Evolutionary conservation across 2,113 vertebrate genomes (phyloP).

Genomic region (Fregetta grallaria): DNA sequence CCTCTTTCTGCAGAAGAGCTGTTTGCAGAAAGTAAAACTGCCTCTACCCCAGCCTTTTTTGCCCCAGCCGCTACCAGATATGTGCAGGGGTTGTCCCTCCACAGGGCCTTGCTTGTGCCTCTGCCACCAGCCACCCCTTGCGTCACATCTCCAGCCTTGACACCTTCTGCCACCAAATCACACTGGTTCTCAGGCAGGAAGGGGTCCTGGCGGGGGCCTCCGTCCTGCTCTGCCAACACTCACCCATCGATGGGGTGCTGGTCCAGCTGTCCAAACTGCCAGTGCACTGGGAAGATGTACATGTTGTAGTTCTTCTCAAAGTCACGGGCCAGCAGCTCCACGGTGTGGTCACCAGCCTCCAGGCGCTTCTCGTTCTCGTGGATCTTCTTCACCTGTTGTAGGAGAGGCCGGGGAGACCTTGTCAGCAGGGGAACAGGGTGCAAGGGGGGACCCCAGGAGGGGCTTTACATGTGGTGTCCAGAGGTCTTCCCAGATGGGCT

Average conservation of each 20-base stretch:
- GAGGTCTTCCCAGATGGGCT: neutral
- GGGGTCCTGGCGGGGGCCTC: neutral
- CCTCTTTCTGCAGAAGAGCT: neutral
- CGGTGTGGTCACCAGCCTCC: conserved; percentile 88
- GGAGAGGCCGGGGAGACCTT: neutral
- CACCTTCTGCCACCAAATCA: neutral
- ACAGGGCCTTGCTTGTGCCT: neutral
- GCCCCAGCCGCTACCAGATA: neutral
- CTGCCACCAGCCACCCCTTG: neutral
- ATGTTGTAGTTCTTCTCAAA: conserved; percentile 99
- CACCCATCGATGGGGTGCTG: conserved; percentile 94
- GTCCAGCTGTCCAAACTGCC: conserved; percentile 98
- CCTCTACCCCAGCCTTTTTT: neutral
- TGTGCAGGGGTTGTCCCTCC: neutral
- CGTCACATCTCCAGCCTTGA: neutral
- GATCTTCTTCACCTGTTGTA: conserved; percentile 92
- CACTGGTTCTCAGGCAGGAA: neutral
- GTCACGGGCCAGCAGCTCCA: conserved; percentile 94
- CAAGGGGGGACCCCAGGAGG: too few relatives aligned
- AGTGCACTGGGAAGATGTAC: conserved; percentile 99
- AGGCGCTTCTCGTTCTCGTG: conserved; percentile 96
- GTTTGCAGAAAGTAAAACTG: neutral
- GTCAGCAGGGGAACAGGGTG: neutral
- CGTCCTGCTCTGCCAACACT: neutral
- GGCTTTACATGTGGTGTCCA: neutral